Evolutionary conservation across 2,113 vertebrate genomes (phyloP).

Genomic region (Serilophus lunatus): DNA sequence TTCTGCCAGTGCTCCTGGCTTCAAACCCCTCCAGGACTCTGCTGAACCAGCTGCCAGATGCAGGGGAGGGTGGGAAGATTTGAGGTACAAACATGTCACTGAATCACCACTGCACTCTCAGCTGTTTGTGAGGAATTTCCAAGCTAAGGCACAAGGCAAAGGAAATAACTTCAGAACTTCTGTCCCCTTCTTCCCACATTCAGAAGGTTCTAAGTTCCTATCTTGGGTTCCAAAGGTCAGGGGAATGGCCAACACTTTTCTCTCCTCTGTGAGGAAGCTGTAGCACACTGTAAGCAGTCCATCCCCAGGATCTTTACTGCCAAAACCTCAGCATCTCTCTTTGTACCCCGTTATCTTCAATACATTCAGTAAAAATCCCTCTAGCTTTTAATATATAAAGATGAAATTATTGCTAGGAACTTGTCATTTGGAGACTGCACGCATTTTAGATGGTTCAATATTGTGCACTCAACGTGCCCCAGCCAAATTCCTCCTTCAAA

Average conservation of each 20-base stretch:
- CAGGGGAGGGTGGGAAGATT: neutral
- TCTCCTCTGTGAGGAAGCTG: neutral
- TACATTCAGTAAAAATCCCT: neutral
- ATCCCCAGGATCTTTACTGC: neutral
- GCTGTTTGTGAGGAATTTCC: neutral
- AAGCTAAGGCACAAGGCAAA: neutral
- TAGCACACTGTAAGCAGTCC: neutral
- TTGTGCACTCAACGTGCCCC: neutral
- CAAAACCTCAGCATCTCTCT: neutral
- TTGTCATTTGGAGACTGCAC: neutral
- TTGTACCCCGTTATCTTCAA: neutral
- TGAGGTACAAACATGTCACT: neutral
- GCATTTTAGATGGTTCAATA: neutral
- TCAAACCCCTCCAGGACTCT: neutral
- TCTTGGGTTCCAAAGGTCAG: neutral
- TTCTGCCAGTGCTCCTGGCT: neutral
- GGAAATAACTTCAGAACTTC: neutral
- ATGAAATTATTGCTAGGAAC: neutral
- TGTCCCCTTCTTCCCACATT: neutral
- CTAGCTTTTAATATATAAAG: neutral
- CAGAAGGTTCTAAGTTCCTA: neutral
- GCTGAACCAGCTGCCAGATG: neutral
- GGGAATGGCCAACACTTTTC: neutral
- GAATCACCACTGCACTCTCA: conserved; percentile 27
- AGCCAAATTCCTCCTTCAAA: neutral